phyloP scores from a whole-genome alignment of 2,888 invertebrate species.

The Pediacus dermestoides region DNA sequence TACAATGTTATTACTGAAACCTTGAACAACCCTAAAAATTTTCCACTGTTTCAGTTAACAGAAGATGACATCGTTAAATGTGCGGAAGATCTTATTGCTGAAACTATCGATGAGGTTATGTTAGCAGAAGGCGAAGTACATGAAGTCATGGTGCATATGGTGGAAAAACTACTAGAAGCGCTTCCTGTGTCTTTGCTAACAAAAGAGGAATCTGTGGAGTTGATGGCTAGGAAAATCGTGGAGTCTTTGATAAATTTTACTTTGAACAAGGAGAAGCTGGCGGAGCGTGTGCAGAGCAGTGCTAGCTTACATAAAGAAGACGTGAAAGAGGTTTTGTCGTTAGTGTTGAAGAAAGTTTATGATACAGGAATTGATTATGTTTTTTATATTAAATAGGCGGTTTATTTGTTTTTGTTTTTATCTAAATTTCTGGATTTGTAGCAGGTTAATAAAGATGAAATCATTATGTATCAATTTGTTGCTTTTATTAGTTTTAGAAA shows the following conservation, averaged over 20 bases:
- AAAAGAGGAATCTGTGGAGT: conserved; percentile 20
- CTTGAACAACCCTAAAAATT: conserved; percentile 1
- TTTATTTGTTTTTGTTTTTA: conserved; percentile 11
- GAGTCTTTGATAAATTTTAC: conserved; percentile 21
- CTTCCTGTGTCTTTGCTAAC: conserved; percentile 30
- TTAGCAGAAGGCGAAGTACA: conserved; percentile 29
- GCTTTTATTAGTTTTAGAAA: not conserved
- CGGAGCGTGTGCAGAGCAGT: conserved; percentile 19
- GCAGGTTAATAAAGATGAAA: not conserved
- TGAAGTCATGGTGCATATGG: conserved; percentile 31
- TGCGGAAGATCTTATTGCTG: conserved; percentile 32
- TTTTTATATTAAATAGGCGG: conserved; percentile 32
- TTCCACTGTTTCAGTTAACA: conserved; percentile 24
- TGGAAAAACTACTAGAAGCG: conserved; percentile 34
- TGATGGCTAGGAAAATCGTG: conserved; percentile 23
- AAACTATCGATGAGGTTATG: conserved; percentile 33
- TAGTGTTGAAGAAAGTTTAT: conserved; percentile 39
- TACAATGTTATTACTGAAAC: too few relatives aligned
- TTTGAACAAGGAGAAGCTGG: conserved; percentile 28
- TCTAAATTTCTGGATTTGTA: not conserved
- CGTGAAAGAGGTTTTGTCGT: conserved; percentile 33
- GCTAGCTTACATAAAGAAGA: conserved; percentile 21
- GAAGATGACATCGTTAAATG: conserved; percentile 29
- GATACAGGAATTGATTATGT: conserved; percentile 41
- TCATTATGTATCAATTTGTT: not conserved